Conservation (phyloP, 2,888 invertebrate genomes). For the Idaea aversata region DNA sequence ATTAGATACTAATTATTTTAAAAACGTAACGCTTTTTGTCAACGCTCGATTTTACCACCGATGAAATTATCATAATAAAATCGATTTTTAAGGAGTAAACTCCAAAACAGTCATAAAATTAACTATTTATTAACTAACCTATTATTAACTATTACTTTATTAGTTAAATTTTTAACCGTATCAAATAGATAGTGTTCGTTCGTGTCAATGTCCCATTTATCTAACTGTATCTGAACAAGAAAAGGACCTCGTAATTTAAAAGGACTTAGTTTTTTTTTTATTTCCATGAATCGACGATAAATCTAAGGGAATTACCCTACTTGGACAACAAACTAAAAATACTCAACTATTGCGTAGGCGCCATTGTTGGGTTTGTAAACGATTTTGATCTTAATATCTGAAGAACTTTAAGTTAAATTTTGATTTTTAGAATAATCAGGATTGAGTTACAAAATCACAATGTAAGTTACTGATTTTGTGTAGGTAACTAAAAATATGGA, state of each 20-base stretch:
- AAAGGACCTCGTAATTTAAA: background rate
- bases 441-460: background rate
- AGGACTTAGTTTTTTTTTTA: background rate
- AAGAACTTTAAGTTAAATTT: background rate
- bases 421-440: background rate
- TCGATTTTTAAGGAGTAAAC: too few species aligned
- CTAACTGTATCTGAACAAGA: background rate
- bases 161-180: background rate
- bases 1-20: too few species aligned
- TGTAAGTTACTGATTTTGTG: background rate
- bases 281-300: background rate
- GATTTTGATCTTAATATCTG: background rate
- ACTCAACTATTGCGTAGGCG: slow-evolving; percentile 4
- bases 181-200: background rate
- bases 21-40: too few species aligned
- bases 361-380: background rate
- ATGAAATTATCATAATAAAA: too few species aligned
- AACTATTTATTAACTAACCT: too few species aligned
- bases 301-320: background rate
- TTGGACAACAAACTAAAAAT: background rate
- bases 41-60: too few species aligned
- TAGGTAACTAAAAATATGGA: background rate
- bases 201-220: background rate
- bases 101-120: too few species aligned
- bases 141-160: background rate